Evolutionary conservation across 2,797 vertebrate genomes (phyloP), one percentile per base, ranked within the genome.

Genomic region (Karalla daura): DNA sequence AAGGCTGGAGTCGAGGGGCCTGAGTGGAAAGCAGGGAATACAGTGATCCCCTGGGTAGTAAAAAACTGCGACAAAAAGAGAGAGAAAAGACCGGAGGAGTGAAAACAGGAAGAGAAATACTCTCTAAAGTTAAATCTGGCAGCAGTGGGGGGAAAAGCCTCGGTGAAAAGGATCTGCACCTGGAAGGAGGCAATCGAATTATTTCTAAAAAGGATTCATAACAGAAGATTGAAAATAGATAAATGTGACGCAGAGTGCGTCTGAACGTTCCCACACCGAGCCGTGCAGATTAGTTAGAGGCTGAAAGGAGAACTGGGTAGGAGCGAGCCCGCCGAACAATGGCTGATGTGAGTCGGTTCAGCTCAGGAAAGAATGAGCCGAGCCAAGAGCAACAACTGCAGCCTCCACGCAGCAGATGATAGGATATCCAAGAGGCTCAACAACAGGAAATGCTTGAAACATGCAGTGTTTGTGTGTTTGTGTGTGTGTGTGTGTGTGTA

Each of bases 381-480:
- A 65, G 80, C 75, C 77, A 86, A 87, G 27, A 67, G 41, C 67
- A 84, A 84, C 71, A 76, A 74, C 62, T 41, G 44, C 32, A 64
- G 58, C 27, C 41, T 46, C 9, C 23, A 37, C 50, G 39, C 52
- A 50, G 41, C 65, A 74, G 62, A 79, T 61, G 76, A 80, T 70
- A 47, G 78, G 41, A 84, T 54, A 65, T 74, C 55, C 66, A 81
- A 84, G 81, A 20, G 43, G 45, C 8, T 67, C 46, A 88, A 86
- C 63, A 85, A 82, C 78, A 90, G 85, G 84, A 91, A 90, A 88
- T 71, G 53, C 73, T 73, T 66, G 18, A 71, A 90, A 84, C 77
- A 70, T 21, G 66, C 63, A 46, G 53, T 5, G 74, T 56, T 56
- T 45, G 45, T 69, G 76, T 21, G n/a, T n/a, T n/a, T n/a, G n/a